Evolutionary conservation across 2,888 invertebrate species (phyloP).

Genomic region (Drosophila paranaensis): DNA sequence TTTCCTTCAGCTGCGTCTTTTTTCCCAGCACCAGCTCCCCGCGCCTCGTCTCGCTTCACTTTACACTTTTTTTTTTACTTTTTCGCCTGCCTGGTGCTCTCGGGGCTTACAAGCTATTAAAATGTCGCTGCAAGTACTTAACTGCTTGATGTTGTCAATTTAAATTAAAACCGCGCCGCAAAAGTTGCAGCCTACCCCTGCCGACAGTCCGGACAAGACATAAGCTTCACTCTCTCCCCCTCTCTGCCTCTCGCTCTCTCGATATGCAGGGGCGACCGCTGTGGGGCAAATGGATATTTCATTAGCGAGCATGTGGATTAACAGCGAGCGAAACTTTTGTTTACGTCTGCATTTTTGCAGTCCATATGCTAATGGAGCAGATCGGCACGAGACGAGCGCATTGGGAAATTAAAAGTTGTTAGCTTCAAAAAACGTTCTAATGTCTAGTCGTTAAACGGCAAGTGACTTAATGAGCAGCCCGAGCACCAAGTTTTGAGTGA

Average conservation of each 20-base stretch:
- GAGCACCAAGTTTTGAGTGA: neutral
- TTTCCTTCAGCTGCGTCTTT: constrained; percentile 72
- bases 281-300: constrained; percentile 71
- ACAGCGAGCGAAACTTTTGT: constrained; percentile 58
- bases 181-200: constrained; percentile 59
- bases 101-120: constrained; percentile 82
- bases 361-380: constrained; percentile 64
- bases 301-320: constrained; percentile 68
- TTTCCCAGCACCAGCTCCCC: constrained; percentile 16
- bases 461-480: constrained; percentile 25
- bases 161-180: constrained; percentile 81
- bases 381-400: constrained; percentile 51
- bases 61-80: constrained; percentile 13
- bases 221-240: constrained; percentile 32
- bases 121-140: constrained; percentile 82
- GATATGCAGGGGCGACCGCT: constrained; percentile 11
- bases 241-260: neutral
- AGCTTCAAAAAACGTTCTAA: constrained; percentile 27
- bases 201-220: constrained; percentile 43
- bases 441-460: constrained; percentile 35
- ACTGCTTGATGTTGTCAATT: constrained; percentile 82
- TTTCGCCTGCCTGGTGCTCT: constrained; percentile 55
- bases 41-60: neutral
- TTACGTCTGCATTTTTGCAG: constrained; percentile 58
- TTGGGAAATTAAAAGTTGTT: constrained; percentile 68